phyloP scores from a whole-genome alignment of 2,888 invertebrate genomes.

The Theristus sp. region DNA sequence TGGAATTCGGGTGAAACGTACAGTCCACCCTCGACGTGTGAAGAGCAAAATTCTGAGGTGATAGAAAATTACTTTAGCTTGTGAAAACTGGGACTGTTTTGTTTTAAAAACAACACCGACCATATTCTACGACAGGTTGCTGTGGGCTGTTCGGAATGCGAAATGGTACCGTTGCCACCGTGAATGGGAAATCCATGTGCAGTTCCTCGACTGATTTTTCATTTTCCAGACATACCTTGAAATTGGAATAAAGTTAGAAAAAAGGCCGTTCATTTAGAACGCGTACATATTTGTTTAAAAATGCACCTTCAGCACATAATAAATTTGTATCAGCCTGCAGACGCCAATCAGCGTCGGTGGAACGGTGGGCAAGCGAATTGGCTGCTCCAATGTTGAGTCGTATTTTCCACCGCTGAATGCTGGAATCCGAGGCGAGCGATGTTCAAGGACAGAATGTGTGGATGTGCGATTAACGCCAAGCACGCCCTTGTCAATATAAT shows the following conservation, averaged over 20 bases:
- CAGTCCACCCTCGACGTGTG: slow-evolving; percentile 55
- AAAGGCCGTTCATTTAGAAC: too few relatives aligned
- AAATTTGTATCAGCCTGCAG: slow-evolving; percentile 50
- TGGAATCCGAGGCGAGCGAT: slow-evolving; percentile 45
- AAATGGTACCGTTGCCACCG: slow-evolving; percentile 51
- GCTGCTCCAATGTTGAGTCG: slow-evolving; percentile 38
- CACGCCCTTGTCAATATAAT: slow-evolving; percentile 52
- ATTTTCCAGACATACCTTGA: slow-evolving; percentile 48
- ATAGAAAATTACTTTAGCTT: too few relatives aligned
- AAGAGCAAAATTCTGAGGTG: slow-evolving; percentile 47
- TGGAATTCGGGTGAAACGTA: slow-evolving; percentile 59
- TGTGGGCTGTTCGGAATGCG: slow-evolving; percentile 29
- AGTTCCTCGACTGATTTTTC: slow-evolving; percentile 51
- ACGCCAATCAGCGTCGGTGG: slow-evolving; percentile 54
- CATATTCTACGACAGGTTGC: slow-evolving; percentile 24
- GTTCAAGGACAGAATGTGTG: slow-evolving; percentile 50
- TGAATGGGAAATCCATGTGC: slow-evolving; percentile 52
- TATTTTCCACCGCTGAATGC: slow-evolving; percentile 44
- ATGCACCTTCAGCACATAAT: slow-evolving; percentile 49
- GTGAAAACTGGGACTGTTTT: too few relatives aligned
- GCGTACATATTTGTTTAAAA: neutral
- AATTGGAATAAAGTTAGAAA: neutral
- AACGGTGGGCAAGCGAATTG: slow-evolving; percentile 50
- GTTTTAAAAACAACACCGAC: too few relatives aligned
- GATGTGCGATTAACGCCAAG: slow-evolving; percentile 50